Percentiles rank a stretch among this genome's conserved stretches.
phyloP scores from a whole-genome alignment of 92 coral and sea anemone species.

The Siderastrea radians region DNA sequence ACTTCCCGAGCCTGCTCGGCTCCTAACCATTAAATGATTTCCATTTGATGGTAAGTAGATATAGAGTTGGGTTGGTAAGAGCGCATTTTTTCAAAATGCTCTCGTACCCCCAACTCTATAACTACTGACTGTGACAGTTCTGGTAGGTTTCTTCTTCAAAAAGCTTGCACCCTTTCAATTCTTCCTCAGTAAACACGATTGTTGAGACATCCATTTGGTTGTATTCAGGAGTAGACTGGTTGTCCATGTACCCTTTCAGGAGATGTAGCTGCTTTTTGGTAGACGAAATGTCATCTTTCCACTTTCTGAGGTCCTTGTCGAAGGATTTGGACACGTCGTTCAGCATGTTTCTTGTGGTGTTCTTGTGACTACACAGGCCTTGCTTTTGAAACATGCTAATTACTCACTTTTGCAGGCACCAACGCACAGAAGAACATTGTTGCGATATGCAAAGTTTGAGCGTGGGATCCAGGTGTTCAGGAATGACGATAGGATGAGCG shows the following conservation, averaged over 20 bases:
- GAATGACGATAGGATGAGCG: background rate
- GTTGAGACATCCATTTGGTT: background rate
- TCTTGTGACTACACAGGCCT: slow-evolving; percentile 5
- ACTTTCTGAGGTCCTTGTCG: background rate
- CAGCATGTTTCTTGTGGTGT: background rate
- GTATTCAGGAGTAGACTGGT: background rate
- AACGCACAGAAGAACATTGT: slow-evolving; percentile 4
- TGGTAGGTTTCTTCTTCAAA: background rate
- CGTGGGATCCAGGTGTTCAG: slow-evolving; percentile 23
- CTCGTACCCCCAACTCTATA: too few species aligned
- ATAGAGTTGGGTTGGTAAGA: too few species aligned
- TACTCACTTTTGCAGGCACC: slow-evolving; percentile 21
- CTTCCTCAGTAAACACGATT: background rate
- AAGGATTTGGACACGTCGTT: background rate
- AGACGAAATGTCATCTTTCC: background rate
- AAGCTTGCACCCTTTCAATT: background rate
- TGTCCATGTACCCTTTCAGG: background rate
- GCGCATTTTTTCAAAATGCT: too few species aligned
- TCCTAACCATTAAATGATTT: too few species aligned
- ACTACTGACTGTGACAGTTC: background rate
- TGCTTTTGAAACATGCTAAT: background rate
- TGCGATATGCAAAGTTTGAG: slow-evolving; percentile 11
- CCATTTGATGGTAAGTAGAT: too few species aligned
- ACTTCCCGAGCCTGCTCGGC: too few species aligned
- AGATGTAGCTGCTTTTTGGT: background rate